phyloP scores from a whole-genome alignment of 1,140 invertebrate genomes.

The Epicauta chinensis region DNA sequence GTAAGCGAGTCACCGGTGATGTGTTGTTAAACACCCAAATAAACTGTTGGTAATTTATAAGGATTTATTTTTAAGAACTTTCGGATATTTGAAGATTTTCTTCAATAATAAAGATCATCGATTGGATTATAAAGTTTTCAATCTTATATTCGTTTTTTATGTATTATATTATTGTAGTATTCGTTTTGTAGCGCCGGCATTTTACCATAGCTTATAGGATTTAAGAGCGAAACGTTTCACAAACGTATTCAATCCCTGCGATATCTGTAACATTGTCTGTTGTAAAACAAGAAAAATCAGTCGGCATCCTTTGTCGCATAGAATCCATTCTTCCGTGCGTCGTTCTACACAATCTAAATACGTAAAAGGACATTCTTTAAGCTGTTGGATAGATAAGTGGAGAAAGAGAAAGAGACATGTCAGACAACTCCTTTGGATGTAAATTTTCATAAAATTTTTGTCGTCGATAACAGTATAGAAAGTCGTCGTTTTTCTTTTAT shows the following conservation, averaged over 20 bases:
- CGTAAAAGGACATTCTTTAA: conserved; percentile 41
- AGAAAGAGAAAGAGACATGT: conserved; percentile 27
- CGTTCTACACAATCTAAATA: conserved; percentile 37
- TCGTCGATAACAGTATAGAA: too few species aligned
- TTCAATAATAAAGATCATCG: too few species aligned
- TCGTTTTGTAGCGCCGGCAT: too few species aligned
- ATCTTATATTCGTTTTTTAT: too few species aligned
- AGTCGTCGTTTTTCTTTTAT: too few species aligned
- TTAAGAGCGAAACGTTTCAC: conserved; percentile 17
- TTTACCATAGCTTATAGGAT: conserved; percentile 1
- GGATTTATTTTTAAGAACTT: too few species aligned
- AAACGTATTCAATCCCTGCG: conserved; percentile 20
- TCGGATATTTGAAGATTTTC: too few species aligned
- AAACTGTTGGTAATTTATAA: conserved; percentile 1
- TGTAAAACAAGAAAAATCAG: conserved; percentile 37
- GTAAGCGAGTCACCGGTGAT: conserved; percentile 16
- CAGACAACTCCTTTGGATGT: conserved; percentile 39
- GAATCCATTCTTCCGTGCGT: conserved; percentile 36
- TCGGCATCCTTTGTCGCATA: conserved; percentile 37
- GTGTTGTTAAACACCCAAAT: conserved; percentile 8
- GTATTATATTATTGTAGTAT: too few species aligned
- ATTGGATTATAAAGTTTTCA: too few species aligned
- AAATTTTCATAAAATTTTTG: conserved; percentile 28
- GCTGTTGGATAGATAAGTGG: conserved; percentile 38
- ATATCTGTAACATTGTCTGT: conserved; percentile 37